Base-by-base conservation (phyloP, 2,113 vertebrate genomes). In the Salvelinus alpinus region DNA sequence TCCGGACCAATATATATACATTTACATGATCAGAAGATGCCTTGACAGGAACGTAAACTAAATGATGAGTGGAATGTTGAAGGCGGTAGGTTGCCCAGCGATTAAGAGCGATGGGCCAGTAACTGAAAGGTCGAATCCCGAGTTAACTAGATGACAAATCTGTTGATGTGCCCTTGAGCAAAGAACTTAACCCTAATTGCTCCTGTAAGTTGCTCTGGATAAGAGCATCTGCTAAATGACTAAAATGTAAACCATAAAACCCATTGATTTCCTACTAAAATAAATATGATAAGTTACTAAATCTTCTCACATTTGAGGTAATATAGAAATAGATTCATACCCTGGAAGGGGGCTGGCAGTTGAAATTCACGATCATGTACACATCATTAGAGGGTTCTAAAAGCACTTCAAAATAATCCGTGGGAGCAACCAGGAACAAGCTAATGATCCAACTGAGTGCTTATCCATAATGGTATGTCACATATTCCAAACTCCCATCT, bases 321-420 rank as follows among this genome's bases (percentile, higher is more conserved):
- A 82, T 83, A 72, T 25, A 34, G 64, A 78, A 24, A 77, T 7
- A 48, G 4, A 18, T 20, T 27, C 44, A 34, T 67, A 4, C 74
- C 8, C 68, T 48, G 67, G 8, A 34, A 34, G 6, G 5, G 22
- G 8, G 62, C 31, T 34, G 16, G 12, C 65, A 22, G 38, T 64
- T 62, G 54, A 60, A 57, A 76, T 54, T 80, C 44, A 60, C 59
- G 59, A 64, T 71, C 68, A 84, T 78, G 48, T 60, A 74, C 48
- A 78, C n/a, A 77, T 31, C 16, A 3, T 20, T 72, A 65, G 4
- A 66, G 47, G 59, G 31, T 75, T 62, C 18, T 59, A 57, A 81
- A 74, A 73, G 25, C 38, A 76, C 70, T 1, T 64, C 59, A 78
- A 74, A 70, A 59, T 0, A 8, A n/a, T 47, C 34, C 0, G 38